Conservation (phyloP, 2,888 invertebrate species). For the Metallyticus violacea region DNA sequence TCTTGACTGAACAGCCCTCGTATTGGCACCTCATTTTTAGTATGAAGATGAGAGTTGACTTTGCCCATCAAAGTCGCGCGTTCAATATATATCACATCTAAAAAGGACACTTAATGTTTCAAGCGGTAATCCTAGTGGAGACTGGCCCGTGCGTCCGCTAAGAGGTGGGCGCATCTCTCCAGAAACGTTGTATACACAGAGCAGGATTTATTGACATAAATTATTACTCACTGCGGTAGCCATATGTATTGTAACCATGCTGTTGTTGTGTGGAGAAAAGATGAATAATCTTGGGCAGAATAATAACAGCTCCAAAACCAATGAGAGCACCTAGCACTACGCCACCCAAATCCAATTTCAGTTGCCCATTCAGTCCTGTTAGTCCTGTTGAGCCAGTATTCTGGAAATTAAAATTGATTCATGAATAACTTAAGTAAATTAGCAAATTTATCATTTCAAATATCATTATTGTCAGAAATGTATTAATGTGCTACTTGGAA, state of each 20-base stretch:
- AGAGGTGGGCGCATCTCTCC: too few relatives aligned
- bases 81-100: too few relatives aligned
- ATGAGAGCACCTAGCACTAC: slow-evolving; percentile 76
- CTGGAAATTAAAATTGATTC: neutral
- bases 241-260: slow-evolving; percentile 45
- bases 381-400: neutral
- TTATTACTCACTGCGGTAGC: slow-evolving; percentile 67
- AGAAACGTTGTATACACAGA: too few relatives aligned
- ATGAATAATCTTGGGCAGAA: slow-evolving; percentile 74
- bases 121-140: too few relatives aligned
- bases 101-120: too few relatives aligned
- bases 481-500: too few relatives aligned
- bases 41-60: too few relatives aligned
- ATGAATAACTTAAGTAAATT: neutral
- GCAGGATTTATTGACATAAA: too few relatives aligned
- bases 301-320: slow-evolving; percentile 75
- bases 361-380: slow-evolving; percentile 51
- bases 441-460: neutral
- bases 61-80: too few relatives aligned
- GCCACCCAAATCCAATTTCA: slow-evolving; percentile 79
- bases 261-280: slow-evolving; percentile 56
- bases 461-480: neutral
- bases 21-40: too few relatives aligned
- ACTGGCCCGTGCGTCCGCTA: too few relatives aligned
- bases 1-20: too few relatives aligned